Conservation (phyloP, 2,797 vertebrate species). For the Sebastes paucispinis region DNA sequence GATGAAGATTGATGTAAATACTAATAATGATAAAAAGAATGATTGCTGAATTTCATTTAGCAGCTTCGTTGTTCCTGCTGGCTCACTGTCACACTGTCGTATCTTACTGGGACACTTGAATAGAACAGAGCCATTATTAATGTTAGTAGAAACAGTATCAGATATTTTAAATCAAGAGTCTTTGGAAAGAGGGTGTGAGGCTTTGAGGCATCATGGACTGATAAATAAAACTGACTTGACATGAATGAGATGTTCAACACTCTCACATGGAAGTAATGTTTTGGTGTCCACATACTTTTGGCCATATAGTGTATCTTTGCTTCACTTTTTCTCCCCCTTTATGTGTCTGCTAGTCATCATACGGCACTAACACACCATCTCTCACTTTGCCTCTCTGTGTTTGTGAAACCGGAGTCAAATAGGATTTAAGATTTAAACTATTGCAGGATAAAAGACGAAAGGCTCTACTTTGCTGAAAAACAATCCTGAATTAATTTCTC, state of each 20-base stretch:
- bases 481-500: background rate
- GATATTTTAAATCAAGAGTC: background rate
- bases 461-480: background rate
- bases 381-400: background rate
- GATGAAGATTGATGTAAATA: too few relatives aligned
- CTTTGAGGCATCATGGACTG: background rate
- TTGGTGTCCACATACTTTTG: background rate
- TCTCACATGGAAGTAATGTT: background rate
- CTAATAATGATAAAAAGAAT: too few relatives aligned
- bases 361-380: background rate
- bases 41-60: too few relatives aligned
- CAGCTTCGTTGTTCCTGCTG: background rate
- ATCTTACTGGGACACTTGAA: background rate
- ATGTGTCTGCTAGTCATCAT: background rate
- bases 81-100: background rate
- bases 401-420: background rate
- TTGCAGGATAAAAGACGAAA: background rate
- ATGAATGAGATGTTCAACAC: background rate
- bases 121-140: background rate
- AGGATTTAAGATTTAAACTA: background rate
- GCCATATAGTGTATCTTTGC: background rate
- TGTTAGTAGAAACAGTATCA: background rate
- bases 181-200: background rate
- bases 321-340: background rate
- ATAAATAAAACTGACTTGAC: background rate